These are phyloP conservation scores for Neolamprologus modestus DNA, from an alignment of 2,113 vertebrate genomes.

Conservation along the genomic window DNA sequence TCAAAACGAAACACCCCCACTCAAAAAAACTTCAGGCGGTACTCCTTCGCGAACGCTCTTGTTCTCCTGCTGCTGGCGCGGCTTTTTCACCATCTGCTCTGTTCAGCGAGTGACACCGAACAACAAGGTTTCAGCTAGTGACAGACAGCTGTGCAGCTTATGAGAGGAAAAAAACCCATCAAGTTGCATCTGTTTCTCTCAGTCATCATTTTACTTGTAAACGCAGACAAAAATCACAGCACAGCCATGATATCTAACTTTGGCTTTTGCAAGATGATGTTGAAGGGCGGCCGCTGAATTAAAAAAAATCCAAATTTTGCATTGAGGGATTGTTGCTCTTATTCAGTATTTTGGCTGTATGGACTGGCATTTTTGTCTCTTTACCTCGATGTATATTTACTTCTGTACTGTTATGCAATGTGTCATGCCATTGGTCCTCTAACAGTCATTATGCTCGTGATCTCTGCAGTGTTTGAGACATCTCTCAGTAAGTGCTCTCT, in stretches of 20 bases:
- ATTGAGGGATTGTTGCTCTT: not conserved
- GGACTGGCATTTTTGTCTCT: not conserved
- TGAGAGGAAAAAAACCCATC: not conserved
- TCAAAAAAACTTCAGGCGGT: not conserved
- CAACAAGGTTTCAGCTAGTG: not conserved
- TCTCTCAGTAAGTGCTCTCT: not conserved
- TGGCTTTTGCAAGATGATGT: not conserved
- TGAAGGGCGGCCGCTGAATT: not conserved
- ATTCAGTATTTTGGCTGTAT: not conserved
- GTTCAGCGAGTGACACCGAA: not conserved
- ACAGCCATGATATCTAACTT: not conserved
- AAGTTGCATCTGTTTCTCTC: not conserved
- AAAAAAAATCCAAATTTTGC: not conserved
- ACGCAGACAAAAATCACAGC: not conserved
- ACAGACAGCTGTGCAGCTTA: not conserved
- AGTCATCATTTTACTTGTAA: not conserved
- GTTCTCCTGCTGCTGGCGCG: not conserved
- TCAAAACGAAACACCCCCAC: not conserved
- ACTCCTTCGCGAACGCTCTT: not conserved
- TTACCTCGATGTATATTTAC: not conserved
- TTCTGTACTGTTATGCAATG: not conserved
- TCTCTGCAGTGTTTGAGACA: not conserved
- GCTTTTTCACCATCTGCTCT: not conserved
- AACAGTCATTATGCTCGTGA: constrained; percentile 4
- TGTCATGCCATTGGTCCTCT: not conserved